Percentiles rank a stretch among this genome's conserved stretches.
phyloP scores from a whole-genome alignment of 1,140 invertebrate species.

The Chelonus insularis region DNA sequence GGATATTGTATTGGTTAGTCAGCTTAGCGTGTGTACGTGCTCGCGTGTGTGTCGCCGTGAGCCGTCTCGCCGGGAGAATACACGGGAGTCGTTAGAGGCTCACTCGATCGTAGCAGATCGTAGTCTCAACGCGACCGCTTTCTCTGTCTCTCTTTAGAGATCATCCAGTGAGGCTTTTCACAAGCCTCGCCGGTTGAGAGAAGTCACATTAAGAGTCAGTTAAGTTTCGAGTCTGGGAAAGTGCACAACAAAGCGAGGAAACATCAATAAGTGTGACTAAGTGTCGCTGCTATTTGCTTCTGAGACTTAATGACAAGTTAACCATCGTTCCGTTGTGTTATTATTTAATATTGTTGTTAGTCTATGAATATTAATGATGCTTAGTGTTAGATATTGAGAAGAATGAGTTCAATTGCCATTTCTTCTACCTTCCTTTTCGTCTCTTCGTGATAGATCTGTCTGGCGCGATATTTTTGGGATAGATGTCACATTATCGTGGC shows the following conservation, averaged over 20 bases:
- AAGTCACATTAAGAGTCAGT: background rate
- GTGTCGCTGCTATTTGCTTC: background rate
- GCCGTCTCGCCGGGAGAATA: constrained; percentile 14
- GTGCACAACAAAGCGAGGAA: background rate
- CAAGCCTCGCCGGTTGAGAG: background rate
- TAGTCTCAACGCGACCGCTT: background rate
- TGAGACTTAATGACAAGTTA: constrained; percentile 2
- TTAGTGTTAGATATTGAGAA: background rate
- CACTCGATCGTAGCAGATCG: constrained; percentile 1
- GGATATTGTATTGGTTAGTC: constrained; percentile 9
- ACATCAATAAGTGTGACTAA: background rate
- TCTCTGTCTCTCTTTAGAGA: background rate
- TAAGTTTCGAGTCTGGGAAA: background rate
- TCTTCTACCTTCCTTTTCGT: background rate
- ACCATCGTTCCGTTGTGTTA: background rate
- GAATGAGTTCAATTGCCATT: background rate
- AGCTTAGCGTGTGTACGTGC: background rate
- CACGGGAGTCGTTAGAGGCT: background rate
- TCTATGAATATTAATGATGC: background rate
- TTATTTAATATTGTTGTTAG: background rate
- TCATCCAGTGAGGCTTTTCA: background rate
- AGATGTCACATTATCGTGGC: constrained; percentile 45
- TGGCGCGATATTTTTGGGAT: constrained; percentile 49
- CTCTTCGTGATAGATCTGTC: background rate
- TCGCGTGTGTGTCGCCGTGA: constrained; percentile 14